Evolutionary conservation across 2,113 vertebrate genomes (phyloP), one percentile per base, ranked within the genome.

Genomic region (Cynopterus brachyotis): DNA sequence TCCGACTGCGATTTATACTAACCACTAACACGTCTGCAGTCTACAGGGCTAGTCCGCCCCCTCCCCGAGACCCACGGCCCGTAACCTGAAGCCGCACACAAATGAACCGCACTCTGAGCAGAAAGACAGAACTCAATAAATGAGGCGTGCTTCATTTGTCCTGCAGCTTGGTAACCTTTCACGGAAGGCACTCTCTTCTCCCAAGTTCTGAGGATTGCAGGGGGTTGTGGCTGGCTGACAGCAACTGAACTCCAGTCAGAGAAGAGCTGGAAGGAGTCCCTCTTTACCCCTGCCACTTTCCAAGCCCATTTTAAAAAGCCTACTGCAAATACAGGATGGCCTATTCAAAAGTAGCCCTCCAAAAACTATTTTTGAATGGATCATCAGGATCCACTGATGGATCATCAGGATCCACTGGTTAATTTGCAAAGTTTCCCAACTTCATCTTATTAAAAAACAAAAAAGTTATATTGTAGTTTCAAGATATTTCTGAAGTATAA

Each of bases 401-500:
- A 28, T 47, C 83, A 9, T 32, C 42, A 79, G 75, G 88, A 75
- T 66, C 79, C 50, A 9, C 37, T 59, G 70, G 75, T 72, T 89
- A 91, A 69, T 72, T 6, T 35, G 80, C 78, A 89, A 84, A 20
- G 80, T 42, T 80, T 82, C 85, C 87, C 95, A 93, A 94, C 88
- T 89, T 95, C 67, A 50, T 24, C 92, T 97, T 89, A 73, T 94
- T 83, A 24, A 9, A 47, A 81, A 92, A 64, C 92, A 53, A 55
- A 86, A 42, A 53, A 24, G 96, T 64, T 92, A 90, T 42, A 72
- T 55, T 97, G 79, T 95, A 94, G 92, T 94, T 97, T 96, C 59
- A 95, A 96, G 96, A 64, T 91, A 50, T 97, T 91, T 95, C 96
- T 97, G 96, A 98, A 98, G 98, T 97, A 97, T 67, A 89, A 97